Evolutionary conservation across 2,888 invertebrate genomes (phyloP).

Genomic region (Lepidocyrtinus sp.): DNA sequence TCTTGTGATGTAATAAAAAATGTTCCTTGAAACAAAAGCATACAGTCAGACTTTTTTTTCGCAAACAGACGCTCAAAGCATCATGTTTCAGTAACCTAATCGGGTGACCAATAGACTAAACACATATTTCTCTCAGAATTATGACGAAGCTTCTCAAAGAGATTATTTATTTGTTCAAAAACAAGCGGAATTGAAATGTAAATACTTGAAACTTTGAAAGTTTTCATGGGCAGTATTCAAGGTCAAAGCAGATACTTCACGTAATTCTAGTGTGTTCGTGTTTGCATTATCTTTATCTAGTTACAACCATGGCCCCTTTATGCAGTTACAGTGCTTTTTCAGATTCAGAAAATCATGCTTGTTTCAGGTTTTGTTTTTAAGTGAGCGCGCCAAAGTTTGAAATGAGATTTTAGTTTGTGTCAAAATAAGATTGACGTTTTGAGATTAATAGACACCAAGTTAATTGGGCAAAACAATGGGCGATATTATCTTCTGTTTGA

Average conservation of each 20-base stretch:
- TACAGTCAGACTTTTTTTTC: background rate
- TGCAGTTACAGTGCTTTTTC: background rate
- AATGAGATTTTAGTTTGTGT: background rate
- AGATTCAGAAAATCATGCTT: background rate
- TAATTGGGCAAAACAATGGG: conserved; percentile 18
- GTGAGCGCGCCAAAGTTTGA: background rate
- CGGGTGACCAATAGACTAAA: background rate
- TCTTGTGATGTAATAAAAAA: background rate
- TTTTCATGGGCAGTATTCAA: too few relatives aligned
- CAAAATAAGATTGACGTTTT: background rate
- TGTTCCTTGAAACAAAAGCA: background rate
- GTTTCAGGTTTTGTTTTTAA: background rate
- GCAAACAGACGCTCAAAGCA: too few relatives aligned
- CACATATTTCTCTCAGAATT: too few relatives aligned
- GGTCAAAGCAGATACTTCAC: too few relatives aligned
- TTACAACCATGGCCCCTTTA: too few relatives aligned
- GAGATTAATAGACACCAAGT: background rate
- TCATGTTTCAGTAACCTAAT: too few relatives aligned
- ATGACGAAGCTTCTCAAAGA: too few relatives aligned
- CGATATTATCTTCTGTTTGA: conserved; percentile 44
- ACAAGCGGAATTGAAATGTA: too few relatives aligned
- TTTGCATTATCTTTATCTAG: too few relatives aligned
- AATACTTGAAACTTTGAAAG: too few relatives aligned
- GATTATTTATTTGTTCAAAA: too few relatives aligned
- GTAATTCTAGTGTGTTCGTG: too few relatives aligned